Evolutionary conservation across 2,797 vertebrate genomes (phyloP).

Genomic region (Cynodonichthys magdalenae): DNA sequence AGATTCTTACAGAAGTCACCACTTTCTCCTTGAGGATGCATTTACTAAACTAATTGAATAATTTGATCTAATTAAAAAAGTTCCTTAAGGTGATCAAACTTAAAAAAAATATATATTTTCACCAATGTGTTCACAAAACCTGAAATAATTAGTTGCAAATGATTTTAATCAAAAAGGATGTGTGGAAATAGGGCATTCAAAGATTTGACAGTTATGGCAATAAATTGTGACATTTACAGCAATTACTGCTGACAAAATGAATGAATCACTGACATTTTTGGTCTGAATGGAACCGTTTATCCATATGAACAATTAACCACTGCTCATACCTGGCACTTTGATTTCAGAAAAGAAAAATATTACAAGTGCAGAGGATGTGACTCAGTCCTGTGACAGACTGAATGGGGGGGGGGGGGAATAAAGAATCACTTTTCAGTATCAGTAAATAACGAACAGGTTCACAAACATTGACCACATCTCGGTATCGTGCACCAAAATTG

Average conservation of each 20-base stretch:
- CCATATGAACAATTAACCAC: constrained; percentile 16
- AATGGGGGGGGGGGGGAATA: background rate
- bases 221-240: constrained; percentile 1
- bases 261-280: constrained; percentile 17
- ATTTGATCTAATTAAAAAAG: constrained; percentile 7
- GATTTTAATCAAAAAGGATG: constrained; percentile 29
- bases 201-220: constrained; percentile 17
- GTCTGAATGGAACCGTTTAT: constrained; percentile 20
- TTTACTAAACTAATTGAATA: background rate
- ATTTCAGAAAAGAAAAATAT: constrained; percentile 16
- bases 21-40: background rate
- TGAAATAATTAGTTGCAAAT: constrained; percentile 8
- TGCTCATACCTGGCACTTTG: background rate
- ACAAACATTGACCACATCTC: constrained; percentile 1
- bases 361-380: constrained; percentile 1
- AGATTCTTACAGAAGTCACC: background rate
- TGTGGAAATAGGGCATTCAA: constrained; percentile 9
- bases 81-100: background rate
- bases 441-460: background rate
- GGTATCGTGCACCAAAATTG: background rate
- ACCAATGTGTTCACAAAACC: background rate
- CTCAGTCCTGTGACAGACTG: constrained; percentile 1
- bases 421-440: background rate
- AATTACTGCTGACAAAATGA: constrained; percentile 4
- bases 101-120: constrained; percentile 3